These are phyloP conservation scores for Uropsilus gracilis DNA, from an alignment of 2,113 vertebrate species.

Conservation along the genomic window DNA sequence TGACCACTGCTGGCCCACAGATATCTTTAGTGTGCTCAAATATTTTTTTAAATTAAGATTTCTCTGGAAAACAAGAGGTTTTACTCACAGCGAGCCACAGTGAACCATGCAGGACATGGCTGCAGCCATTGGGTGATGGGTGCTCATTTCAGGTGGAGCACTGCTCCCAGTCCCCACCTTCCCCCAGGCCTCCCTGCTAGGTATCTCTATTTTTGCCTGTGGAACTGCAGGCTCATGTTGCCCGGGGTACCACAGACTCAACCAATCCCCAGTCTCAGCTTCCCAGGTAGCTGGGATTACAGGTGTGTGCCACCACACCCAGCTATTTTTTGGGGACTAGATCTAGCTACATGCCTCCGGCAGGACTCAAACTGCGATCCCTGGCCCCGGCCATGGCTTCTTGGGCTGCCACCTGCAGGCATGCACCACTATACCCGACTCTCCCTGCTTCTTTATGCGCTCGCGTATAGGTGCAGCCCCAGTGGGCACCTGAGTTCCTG, in stretches of 20 bases:
- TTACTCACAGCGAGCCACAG: background rate
- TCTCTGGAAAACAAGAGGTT: background rate
- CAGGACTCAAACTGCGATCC: no score
- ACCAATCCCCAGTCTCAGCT: no score
- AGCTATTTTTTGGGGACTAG: no score
- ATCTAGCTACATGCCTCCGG: no score
- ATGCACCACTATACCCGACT: no score
- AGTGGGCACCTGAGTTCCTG: background rate
- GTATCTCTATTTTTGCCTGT: no score
- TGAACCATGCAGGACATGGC: background rate
- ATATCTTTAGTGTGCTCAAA: background rate
- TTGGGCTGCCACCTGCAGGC: no score
- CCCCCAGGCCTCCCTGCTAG: background rate
- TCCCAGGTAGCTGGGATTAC: no score
- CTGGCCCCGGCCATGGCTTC: no score
- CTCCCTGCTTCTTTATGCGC: background rate
- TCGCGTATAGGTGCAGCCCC: background rate
- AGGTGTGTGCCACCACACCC: no score
- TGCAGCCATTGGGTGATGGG: background rate
- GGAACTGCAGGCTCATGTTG: no score
- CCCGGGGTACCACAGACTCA: no score
- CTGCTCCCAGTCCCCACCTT: background rate
- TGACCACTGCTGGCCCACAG: background rate
- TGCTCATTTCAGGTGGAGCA: background rate
- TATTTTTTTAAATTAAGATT: background rate